Percentiles rank a stretch among this genome's conserved stretches.
phyloP scores from a whole-genome alignment of 2,113 vertebrate genomes.

The Recurvirostra avosetta region DNA sequence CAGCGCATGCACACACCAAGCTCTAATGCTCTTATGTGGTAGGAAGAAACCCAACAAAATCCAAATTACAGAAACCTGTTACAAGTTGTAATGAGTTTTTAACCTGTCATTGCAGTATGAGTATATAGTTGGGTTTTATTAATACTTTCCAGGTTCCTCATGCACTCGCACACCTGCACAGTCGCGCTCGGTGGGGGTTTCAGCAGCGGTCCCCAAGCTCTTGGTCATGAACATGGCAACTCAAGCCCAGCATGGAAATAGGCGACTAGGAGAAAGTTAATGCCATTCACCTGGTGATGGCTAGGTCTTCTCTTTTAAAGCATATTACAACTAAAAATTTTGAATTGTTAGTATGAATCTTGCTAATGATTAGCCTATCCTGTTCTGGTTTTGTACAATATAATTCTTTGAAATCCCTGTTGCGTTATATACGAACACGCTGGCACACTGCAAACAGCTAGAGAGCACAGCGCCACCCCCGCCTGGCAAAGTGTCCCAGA shows the following conservation, averaged over 20 bases:
- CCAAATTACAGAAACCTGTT: neutral
- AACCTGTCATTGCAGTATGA: too few species aligned
- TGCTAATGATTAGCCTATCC: neutral
- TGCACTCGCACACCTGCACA: too few species aligned
- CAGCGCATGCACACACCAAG: fast-evolving
- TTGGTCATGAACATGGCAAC: neutral
- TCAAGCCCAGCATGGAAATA: neutral
- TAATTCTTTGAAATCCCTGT: neutral
- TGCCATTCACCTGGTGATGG: neutral
- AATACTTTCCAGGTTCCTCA: neutral
- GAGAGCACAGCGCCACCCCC: neutral
- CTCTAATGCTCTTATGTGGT: neutral
- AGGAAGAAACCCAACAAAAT: neutral
- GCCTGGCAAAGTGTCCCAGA: neutral
- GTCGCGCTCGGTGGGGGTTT: neutral
- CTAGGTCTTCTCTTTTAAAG: neutral
- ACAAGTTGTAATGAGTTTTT: neutral
- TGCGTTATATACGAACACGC: neutral
- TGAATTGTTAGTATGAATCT: neutral
- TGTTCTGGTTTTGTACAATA: neutral
- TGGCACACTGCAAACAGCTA: neutral
- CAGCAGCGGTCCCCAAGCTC: neutral
- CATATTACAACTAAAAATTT: neutral
- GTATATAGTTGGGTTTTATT: too few species aligned
- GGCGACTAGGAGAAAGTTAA: neutral